Base-by-base conservation (phyloP, 1,140 invertebrate genomes). In the Macrobrachium rosenbergii region DNA sequence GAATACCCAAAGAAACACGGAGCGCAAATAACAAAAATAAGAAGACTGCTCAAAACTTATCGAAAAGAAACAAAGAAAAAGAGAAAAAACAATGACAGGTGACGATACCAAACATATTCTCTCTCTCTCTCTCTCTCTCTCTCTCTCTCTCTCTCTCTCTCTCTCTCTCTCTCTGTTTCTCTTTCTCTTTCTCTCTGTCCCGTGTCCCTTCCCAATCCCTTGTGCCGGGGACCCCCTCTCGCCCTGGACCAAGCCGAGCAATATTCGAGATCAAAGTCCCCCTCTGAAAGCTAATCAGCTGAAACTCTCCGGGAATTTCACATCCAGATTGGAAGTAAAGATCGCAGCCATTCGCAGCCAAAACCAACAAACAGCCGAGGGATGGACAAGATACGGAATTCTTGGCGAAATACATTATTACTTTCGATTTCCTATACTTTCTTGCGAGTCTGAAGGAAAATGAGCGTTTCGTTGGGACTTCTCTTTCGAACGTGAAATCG, bases 41-140 rank as follows among this genome's bases (percentile, higher is more conserved):
- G 0, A 17, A 10, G 0, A 17, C 16, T 67, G 7, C 7, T 52
- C 52, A 52, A 52, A 2, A 52, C 0, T 37, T 52, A 52, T 12
- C 0, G 52, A 10, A 52, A 12, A 52, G 2, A 52, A 10, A 12
- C 2, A 52, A 52, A 10, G 12, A 52, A 52, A 8, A 11, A 67
- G 17, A 21, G 23, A 67, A 67, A 67, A 3, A 8, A 67, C 8
- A 67, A 2, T 2, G 8, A 21, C 19, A 67, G 23, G 8, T 7
- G 64, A 67, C 19, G 5, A 14, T 21, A n/a, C 23, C 28, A 1
- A 37, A 37, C 1, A 1, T 60, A 17, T 60, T 62, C 59, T 79
- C 77, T 60, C 77, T 60, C 52, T 60, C 52, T 79, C 58, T 62
- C 58, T 60, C 77, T 28, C 77, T 60, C 52, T 60, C 77, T 79